phyloP scores from a whole-genome alignment of 2,888 invertebrate species.

The Sialis lutaria region DNA sequence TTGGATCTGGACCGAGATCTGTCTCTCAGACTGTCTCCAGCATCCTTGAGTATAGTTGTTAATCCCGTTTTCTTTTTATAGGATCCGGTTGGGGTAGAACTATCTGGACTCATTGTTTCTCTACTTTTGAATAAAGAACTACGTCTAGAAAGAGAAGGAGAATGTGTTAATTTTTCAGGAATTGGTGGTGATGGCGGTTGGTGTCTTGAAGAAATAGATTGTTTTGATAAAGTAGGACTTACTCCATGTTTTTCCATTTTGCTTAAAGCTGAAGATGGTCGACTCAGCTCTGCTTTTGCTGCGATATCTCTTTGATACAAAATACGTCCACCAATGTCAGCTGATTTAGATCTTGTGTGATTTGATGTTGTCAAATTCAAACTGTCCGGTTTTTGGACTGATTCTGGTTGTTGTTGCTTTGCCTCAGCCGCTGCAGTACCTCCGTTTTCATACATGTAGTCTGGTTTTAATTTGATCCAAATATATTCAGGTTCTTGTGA shows the following conservation, averaged over 20 bases:
- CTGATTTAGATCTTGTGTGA: not conserved
- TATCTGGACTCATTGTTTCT: slow-evolving; percentile 45
- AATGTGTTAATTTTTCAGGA: slow-evolving; percentile 32
- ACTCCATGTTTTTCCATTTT: not conserved
- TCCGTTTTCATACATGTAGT: slow-evolving; percentile 46
- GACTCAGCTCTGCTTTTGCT: not conserved
- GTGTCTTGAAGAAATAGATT: not conserved
- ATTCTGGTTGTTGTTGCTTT: slow-evolving; percentile 13
- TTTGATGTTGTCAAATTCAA: slow-evolving; percentile 29
- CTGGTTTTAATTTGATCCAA: slow-evolving; percentile 55
- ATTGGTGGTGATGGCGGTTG: not conserved
- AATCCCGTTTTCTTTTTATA: slow-evolving; percentile 19
- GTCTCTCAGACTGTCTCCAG: slow-evolving; percentile 20
- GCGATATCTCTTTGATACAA: not conserved
- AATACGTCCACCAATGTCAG: not conserved
- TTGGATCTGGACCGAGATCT: slow-evolving; percentile 42
- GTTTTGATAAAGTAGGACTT: not conserved
- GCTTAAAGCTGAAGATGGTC: not conserved
- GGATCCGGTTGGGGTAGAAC: slow-evolving; percentile 26
- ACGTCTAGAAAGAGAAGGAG: slow-evolving; percentile 57
- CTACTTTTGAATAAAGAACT: slow-evolving; percentile 64
- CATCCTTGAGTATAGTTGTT: slow-evolving; percentile 22
- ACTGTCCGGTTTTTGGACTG: slow-evolving; percentile 38
- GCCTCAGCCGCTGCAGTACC: slow-evolving; percentile 27
- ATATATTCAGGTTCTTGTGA: slow-evolving; percentile 33